Evolutionary conservation across 2,797 vertebrate genomes (phyloP).

Genomic region (Alcedo atthis): DNA sequence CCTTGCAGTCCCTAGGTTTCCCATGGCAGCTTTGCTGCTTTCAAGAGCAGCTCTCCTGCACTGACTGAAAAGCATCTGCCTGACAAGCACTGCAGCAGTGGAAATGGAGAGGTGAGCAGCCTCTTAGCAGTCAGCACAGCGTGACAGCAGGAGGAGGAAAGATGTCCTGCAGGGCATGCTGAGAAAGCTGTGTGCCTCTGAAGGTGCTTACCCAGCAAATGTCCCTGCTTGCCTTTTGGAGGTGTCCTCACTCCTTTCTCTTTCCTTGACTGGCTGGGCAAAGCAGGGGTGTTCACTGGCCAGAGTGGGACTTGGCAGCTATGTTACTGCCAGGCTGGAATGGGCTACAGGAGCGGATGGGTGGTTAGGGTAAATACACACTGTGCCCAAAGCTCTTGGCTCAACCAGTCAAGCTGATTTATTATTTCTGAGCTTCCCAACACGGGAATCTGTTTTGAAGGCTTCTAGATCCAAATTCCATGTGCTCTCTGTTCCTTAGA

Average conservation of each 20-base stretch:
- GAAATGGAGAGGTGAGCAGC: background rate
- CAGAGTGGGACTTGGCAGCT: rapidly evolving
- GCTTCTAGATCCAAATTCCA: background rate
- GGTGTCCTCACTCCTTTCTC: background rate
- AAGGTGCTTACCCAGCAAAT: rapidly evolving
- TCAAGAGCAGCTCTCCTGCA: background rate
- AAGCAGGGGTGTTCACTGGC: background rate
- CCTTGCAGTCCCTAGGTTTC: background rate
- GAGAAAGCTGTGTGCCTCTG: background rate
- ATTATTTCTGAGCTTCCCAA: background rate
- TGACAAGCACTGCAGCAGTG: background rate
- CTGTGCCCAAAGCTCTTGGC: background rate
- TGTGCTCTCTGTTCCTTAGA: background rate
- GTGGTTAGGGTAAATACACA: background rate
- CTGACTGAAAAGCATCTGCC: background rate
- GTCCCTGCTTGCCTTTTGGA: background rate
- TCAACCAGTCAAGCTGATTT: background rate
- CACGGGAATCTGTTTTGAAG: background rate
- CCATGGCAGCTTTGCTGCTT: background rate
- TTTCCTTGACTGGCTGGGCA: background rate
- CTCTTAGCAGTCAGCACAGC: background rate
- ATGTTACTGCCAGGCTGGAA: background rate
- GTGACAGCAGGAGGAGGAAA: background rate
- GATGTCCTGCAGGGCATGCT: background rate
- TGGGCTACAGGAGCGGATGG: background rate